Evolutionary conservation across 2,797 vertebrate species (phyloP).

Genomic region (Falco berigora): DNA sequence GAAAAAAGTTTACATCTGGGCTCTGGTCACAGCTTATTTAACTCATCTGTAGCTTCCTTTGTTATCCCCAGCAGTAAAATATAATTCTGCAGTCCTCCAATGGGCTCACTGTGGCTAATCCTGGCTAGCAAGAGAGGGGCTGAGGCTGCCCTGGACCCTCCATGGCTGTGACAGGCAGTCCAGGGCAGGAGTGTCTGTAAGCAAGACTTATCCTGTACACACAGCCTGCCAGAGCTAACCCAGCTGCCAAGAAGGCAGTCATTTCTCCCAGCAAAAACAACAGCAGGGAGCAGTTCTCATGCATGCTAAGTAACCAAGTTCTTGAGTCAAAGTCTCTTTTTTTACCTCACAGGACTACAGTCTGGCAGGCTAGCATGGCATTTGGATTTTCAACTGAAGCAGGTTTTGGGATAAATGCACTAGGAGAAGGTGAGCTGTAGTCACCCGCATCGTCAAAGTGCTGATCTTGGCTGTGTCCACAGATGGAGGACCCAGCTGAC

Average conservation of each 20-base stretch:
- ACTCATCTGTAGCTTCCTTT: neutral
- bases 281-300: neutral
- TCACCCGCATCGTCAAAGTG: rapidly evolving
- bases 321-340: neutral
- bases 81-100: neutral
- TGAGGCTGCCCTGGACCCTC: neutral
- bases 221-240: neutral
- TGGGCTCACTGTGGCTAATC: neutral
- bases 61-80: neutral
- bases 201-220: neutral
- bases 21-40: neutral
- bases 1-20: slow-evolving; percentile 22
- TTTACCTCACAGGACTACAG: neutral
- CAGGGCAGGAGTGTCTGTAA: neutral
- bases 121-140: neutral
- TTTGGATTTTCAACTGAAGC: neutral
- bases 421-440: neutral
- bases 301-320: neutral
- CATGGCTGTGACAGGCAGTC: neutral
- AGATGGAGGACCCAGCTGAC: neutral
- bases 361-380: neutral
- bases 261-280: neutral
- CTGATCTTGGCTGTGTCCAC: neutral
- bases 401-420: neutral
- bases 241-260: neutral